Conservation (phyloP, 2,797 vertebrate species). For the Sebastes elongatus region DNA sequence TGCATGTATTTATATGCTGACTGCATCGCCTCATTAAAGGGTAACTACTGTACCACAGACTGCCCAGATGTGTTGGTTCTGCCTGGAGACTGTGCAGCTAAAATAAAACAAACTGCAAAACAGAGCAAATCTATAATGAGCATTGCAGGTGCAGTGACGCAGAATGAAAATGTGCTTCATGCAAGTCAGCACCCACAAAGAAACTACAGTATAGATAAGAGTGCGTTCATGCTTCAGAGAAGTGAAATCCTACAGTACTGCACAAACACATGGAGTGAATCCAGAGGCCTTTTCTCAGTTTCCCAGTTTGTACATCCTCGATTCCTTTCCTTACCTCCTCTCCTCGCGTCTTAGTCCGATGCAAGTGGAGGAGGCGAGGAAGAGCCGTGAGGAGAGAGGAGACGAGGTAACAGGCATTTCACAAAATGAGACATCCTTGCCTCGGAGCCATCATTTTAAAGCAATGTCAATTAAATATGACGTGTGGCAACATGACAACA, state of each 20-base stretch:
- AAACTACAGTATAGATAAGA: background rate
- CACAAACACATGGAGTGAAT: background rate
- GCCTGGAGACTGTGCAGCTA: background rate
- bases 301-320: no score
- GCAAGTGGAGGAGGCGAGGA: no score
- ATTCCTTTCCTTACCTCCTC: no score
- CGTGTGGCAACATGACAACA: no score
- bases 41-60: background rate
- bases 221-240: background rate
- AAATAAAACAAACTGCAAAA: slow-evolving; percentile 35
- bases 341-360: no score
- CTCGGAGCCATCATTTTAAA: no score
- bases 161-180: slow-evolving; percentile 1
- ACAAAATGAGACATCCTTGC: no score
- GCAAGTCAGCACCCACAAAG: background rate
- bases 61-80: background rate
- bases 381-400: no score
- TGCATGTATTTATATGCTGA: slow-evolving; percentile 1
- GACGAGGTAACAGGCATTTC: no score
- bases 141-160: background rate
- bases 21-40: background rate
- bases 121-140: background rate
- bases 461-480: no score
- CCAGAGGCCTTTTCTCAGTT: background rate
- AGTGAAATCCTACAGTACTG: background rate